phyloP scores from a whole-genome alignment of 2,797 vertebrate genomes.

The Percopsis omiscomaycus region DNA sequence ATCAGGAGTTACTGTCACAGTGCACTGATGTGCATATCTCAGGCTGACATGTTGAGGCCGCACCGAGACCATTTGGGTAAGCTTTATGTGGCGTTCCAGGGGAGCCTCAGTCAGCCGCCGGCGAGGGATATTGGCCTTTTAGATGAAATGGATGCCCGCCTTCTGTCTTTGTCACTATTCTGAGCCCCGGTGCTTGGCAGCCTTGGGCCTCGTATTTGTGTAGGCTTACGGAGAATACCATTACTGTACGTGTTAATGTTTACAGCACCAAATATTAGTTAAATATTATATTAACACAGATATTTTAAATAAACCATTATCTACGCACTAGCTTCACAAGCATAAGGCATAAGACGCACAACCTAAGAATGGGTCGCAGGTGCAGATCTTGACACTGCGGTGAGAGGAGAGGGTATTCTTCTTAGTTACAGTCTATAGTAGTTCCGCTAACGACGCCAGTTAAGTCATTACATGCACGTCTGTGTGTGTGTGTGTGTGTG shows the following conservation, averaged over 20 bases:
- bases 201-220: conserved; percentile 25
- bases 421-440: neutral
- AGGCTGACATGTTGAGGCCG: conserved; percentile 69
- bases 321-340: neutral
- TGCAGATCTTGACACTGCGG: neutral
- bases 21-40: conserved; percentile 74
- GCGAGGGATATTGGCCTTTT: conserved; percentile 62
- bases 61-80: conserved; percentile 65
- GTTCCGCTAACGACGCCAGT: neutral
- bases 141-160: conserved; percentile 64
- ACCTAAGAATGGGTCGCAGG: neutral
- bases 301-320: neutral
- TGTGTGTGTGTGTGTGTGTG: neutral
- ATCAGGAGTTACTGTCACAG: conserved; percentile 77
- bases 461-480: neutral
- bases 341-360: neutral
- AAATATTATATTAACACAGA: conserved; percentile 13
- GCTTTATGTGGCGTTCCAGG: conserved; percentile 68
- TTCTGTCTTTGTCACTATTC: conserved; percentile 58
- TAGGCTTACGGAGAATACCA: conserved; percentile 2
- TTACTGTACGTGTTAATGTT: neutral
- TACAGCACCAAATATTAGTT: conserved; percentile 3
- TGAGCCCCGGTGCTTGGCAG: conserved; percentile 44
- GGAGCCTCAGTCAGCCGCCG: conserved; percentile 59
- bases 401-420: neutral